Conservation (phyloP, 2,888 invertebrate species). For the Eledona agricola region DNA sequence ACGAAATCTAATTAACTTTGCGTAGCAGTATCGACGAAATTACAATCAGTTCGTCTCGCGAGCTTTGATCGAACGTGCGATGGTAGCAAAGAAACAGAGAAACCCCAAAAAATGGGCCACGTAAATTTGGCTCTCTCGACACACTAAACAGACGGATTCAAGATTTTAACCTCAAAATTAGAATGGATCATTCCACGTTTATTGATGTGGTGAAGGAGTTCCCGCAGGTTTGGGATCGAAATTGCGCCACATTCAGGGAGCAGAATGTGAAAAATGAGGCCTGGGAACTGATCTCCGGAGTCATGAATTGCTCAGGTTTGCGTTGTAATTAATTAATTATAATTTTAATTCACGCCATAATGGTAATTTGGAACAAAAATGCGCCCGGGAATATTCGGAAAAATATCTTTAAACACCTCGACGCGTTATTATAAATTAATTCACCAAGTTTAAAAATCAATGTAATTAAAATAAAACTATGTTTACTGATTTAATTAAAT, state of each 20-base stretch:
- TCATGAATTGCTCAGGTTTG: conserved; percentile 47
- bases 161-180: conserved; percentile 17
- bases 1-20: conserved; percentile 35
- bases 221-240: conserved; percentile 52
- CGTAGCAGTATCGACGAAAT: conserved; percentile 30
- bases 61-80: no score
- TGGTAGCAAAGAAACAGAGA: no score
- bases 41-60: conserved; percentile 8
- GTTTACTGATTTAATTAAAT: no score
- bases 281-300: conserved; percentile 47
- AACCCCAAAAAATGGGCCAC: conserved; percentile 3
- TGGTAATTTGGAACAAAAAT: no score
- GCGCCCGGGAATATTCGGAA: no score
- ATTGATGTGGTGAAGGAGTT: conserved; percentile 44
- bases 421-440: no score
- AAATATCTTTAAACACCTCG: no score
- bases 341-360: conserved; percentile 1
- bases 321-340: conserved; percentile 25
- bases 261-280: conserved; percentile 46
- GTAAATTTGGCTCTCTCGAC: background rate
- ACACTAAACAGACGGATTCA: background rate
- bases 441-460: no score
- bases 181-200: conserved; percentile 44
- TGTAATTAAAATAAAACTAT: no score
- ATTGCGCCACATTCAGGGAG: conserved; percentile 47